Base-by-base conservation (phyloP, 2,888 invertebrate species). In the Agrotis clavis region DNA sequence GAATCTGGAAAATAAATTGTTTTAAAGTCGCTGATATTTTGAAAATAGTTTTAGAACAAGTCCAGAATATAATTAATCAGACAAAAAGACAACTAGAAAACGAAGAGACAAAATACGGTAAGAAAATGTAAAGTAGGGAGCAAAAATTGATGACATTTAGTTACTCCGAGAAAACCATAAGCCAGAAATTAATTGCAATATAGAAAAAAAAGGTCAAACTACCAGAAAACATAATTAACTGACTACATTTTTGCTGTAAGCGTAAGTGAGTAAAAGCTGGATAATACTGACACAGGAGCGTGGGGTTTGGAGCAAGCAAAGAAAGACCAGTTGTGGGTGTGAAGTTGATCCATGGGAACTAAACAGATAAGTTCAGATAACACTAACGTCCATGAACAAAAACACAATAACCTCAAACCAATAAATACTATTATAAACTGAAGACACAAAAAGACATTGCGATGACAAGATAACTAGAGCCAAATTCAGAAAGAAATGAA, bases 401-500 rank as follows among this genome's bases (percentile, higher is more conserved):
- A 14, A 19, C 7, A 13, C 7, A 45, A 74, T 16, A 16, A 45
- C 9, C 14, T 72, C 25, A 67, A 45, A 60, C 21, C 19, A 21
- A 11, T 48, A 9, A 51, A 47, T 14, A 30, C 47, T 48, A 11
- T n/a, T 9, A 41, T 41, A 11, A 41, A 11, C 11, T 11, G 1
- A 47, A 19, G 19, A 14, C 3, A 45, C 18, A 7, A 30, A 25
- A 54, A 54, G 1, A 50, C 47, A 14, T 21, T 16, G 6, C 21
- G 51, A 61, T 48, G 41, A 56, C 21, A 68, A 30, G 18, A 64
- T 35, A 60, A 69, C 19, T 65, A 18, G 21, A 51, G 13, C 14
- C 50, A 13, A 54, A 75, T 48, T 54, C 53, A 66, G 71, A 66
- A 18, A 14, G 6, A 41, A 48, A 67, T 48, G 7, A 67, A 70